Conservation (phyloP, 2,113 vertebrate genomes). For the Castor canadensis region DNA sequence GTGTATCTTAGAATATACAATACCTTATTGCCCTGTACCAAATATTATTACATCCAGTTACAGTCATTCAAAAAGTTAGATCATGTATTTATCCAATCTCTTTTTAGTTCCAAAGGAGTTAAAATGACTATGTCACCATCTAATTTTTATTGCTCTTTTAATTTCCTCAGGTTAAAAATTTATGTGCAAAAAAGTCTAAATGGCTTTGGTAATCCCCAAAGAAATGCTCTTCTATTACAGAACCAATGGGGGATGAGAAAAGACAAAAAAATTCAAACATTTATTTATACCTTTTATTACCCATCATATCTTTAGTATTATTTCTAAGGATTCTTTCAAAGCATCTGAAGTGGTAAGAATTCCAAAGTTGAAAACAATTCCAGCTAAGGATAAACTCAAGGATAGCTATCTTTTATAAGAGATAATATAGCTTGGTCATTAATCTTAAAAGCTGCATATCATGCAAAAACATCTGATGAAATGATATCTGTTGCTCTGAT, state of each 20-base stretch:
- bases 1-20: neutral
- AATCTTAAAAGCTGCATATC: neutral
- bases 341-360: constrained; percentile 15
- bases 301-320: no score
- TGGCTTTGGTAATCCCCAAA: neutral
- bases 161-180: neutral
- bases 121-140: neutral
- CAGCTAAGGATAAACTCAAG: neutral
- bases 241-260: neutral
- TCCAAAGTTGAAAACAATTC: constrained; percentile 25
- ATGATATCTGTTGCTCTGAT: neutral
- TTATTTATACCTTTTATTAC: no score
- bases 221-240: neutral
- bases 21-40: neutral
- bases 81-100: neutral
- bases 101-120: neutral
- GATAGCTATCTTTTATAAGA: neutral
- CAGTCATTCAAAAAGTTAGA: neutral
- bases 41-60: neutral
- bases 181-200: constrained; percentile 20
- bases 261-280: no score
- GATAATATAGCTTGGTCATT: no score
- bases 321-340: neutral
- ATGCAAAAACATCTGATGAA: constrained; percentile 1
- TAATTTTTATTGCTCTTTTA: neutral